Evolutionary conservation across 2,797 vertebrate species (phyloP).

Genomic region (Girardinus metallicus): DNA sequence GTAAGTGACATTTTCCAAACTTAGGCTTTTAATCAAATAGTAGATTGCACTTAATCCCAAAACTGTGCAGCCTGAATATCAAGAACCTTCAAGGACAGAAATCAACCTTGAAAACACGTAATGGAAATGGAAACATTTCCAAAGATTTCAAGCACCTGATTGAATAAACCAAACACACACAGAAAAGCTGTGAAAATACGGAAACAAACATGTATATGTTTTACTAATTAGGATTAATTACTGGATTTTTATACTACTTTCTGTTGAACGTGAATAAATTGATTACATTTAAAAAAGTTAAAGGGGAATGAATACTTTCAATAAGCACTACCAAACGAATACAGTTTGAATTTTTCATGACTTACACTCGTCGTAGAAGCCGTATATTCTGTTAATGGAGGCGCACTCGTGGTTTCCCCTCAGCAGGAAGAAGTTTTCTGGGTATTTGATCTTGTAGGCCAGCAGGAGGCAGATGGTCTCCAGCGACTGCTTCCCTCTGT

Average conservation of each 20-base stretch:
- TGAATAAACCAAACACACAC: background rate
- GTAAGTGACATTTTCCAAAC: too few species aligned
- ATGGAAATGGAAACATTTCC: too few species aligned
- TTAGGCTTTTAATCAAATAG: too few species aligned
- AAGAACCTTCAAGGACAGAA: too few species aligned
- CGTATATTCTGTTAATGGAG: constrained; percentile 88
- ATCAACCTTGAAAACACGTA: too few species aligned
- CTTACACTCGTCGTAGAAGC: constrained; percentile 89
- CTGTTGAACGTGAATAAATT: background rate
- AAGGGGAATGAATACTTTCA: too few species aligned
- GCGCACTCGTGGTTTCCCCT: constrained; percentile 87
- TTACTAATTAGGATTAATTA: background rate
- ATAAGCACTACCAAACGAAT: background rate
- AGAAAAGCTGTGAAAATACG: background rate
- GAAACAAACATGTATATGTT: background rate
- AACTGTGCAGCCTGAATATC: too few species aligned
- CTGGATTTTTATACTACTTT: background rate
- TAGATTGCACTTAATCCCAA: too few species aligned
- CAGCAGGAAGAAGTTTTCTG: constrained; percentile 87
- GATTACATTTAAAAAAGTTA: background rate
- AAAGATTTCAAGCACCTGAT: too few species aligned
- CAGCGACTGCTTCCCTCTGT: constrained; percentile 86
- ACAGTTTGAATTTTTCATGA: constrained; percentile 12
- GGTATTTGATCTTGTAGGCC: constrained; percentile 88
- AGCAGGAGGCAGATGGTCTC: constrained; percentile 86